Base-by-base conservation (phyloP, 2,797 vertebrate genomes). In the Gymnoscopelus microlampas region DNA sequence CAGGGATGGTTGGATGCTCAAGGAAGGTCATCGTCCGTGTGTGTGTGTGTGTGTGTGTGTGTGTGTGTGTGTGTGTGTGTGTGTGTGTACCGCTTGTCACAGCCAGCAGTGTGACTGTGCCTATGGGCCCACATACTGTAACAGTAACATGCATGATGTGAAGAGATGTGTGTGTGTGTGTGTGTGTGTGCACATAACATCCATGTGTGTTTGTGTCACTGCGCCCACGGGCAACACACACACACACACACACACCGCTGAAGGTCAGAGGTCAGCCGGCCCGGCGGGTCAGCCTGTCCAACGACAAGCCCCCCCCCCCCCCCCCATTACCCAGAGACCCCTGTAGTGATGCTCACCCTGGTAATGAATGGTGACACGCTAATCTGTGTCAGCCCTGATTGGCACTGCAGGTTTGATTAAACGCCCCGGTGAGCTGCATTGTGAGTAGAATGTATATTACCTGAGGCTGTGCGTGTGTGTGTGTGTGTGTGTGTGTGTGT, bases 1-100 rank as follows among this genome's bases (percentile, higher is more conserved):
- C 87, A 77, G 82, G 62, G 88, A 92, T 86, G 91, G 90, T 91
- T 90, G 91, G 89, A 87, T 93, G 92, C 91, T 88, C 85, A 83
- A 70, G 60, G 90, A 93, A 93, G 92, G 93, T 93, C 91, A 90
- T 92, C 86, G 78, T 91, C 91, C 89, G 66, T 26, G 61, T 47
- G 68, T 51, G 66, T 76, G 74, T 57, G 66, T 59, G 49, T 56
- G 53, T 51, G 61, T 29, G 63, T 14, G 63, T 24, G 68, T 60
- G 66, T 26, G 61, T 47, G n/a, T 47, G 58, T 29, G 53, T 13
- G 53, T 60, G 73, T 63, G 51, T 29, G 39, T 50, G 53, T 74
- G 58, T 68, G 50, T 66, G 63, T 74, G 60, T 57, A 67, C 55
- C 39, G 3, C 39, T 44, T 44, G 13, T 19, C 56, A 23, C 23